Evolutionary conservation across 2,888 invertebrate genomes (phyloP).

Genomic region (Helobdella robusta): DNA sequence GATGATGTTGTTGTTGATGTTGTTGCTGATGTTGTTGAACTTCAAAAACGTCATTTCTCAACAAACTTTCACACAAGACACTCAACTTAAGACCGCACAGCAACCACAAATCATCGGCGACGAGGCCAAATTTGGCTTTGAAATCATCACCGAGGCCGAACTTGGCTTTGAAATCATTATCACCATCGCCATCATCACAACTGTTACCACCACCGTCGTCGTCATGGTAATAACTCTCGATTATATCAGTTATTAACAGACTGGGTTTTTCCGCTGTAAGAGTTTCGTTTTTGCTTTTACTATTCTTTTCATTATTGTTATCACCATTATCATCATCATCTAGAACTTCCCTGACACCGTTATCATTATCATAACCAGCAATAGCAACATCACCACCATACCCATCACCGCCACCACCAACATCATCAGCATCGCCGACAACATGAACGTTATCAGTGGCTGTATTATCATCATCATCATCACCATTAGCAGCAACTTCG

Average conservation of each 20-base stretch:
- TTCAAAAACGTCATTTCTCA: too few species aligned
- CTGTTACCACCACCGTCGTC: neutral
- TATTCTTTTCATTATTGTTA: neutral
- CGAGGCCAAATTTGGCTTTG: neutral
- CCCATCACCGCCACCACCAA: neutral
- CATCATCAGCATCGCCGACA: neutral
- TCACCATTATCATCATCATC: neutral
- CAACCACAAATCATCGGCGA: neutral
- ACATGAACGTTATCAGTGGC: too few species aligned
- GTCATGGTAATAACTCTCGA: neutral
- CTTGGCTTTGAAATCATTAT: neutral
- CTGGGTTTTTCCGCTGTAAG: too few species aligned
- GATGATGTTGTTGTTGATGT: too few species aligned
- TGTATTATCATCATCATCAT: neutral
- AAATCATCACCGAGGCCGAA: neutral
- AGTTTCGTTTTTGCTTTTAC: too few species aligned
- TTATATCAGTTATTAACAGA: too few species aligned
- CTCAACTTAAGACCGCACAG: slow-evolving; percentile 10
- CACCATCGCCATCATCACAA: neutral
- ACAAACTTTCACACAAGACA: too few species aligned
- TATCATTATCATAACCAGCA: too few species aligned
- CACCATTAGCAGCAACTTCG: neutral
- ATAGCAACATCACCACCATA: neutral
- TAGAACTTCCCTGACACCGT: neutral
- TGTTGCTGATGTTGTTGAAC: too few species aligned